Evolutionary conservation across 2,888 invertebrate genomes (phyloP), one percentile per base, ranked within the genome.

Genomic region (Sisyra terminalis): DNA sequence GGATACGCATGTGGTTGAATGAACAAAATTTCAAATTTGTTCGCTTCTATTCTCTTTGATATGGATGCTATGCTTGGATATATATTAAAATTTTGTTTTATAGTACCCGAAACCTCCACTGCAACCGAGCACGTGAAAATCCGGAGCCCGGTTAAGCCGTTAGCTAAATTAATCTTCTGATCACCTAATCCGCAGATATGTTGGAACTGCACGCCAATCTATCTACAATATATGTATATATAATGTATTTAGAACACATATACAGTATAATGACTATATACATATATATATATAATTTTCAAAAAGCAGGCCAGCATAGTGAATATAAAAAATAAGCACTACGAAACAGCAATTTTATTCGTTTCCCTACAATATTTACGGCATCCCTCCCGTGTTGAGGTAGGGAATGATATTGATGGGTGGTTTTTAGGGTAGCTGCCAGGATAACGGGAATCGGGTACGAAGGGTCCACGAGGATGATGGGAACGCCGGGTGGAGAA

Each of bases 111-210:
- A 7, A 24, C 24, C 24, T 24, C 24, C 24, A 24, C 24, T 24
- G 24, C 7, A 5, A 24, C 24, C 24, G 18, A 37, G 17, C 37
- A 37, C 37, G 41, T 41, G 41, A 41, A 43, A 43, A 43, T 43
- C 43, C 43, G 16, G 17, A 37, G 34, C 30, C 37, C 30, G 43
- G 37, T 34, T 43, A 37, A 43, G 38, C 43, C 11, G 18, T 16
- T 13, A 43, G 51, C 59, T 56, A 57, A 59, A 56, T 66, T 67
- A 69, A 67, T 67, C 68, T 55, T 65, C 64, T 64, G 67, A 68
- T 67, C 65, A 64, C 66, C 69, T 73, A 73, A 73, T 73, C 73
- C 70, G 66, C 58, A 68, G 71, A 71, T 71, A 68, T 70, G 73
- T 71, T 67, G 70, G 69, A 55, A 54, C 70, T 67, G 71, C 73